Evolutionary conservation across 35 echinoderm and acorn worm genomes (phyloP).

Genomic region (Ophioderma brevispina): DNA sequence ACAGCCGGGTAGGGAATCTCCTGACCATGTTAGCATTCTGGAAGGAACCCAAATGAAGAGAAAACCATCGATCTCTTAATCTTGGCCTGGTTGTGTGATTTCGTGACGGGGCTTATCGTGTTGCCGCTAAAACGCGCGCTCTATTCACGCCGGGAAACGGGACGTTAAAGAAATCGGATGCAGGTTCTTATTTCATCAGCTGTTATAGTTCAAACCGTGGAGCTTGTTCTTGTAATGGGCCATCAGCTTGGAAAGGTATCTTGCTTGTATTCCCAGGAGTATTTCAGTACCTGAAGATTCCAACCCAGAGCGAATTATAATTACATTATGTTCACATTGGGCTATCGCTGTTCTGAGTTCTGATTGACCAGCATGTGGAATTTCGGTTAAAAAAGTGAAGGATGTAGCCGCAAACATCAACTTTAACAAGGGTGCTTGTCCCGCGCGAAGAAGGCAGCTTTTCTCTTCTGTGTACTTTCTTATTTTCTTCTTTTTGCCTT

Average conservation of each 20-base stretch:
- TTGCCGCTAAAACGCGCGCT: neutral
- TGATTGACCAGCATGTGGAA: neutral
- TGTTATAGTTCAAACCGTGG: neutral
- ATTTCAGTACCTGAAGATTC: neutral
- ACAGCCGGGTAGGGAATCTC: neutral
- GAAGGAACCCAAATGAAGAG: neutral
- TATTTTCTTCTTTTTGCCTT: neutral
- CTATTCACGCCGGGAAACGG: neutral
- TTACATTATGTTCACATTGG: neutral
- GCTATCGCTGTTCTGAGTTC: neutral
- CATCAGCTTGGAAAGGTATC: neutral
- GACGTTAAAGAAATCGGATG: neutral
- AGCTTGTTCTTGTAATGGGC: neutral
- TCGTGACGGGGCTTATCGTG: neutral
- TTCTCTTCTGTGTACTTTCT: neutral
- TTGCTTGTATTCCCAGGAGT: neutral
- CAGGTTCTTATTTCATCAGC: neutral
- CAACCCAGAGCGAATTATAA: neutral
- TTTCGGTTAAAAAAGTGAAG: neutral
- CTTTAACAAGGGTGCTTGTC: neutral
- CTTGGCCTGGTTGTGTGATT: neutral
- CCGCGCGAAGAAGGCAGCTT: neutral
- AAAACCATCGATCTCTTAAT: neutral
- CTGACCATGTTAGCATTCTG: neutral
- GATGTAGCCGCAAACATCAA: neutral